phyloP scores from a whole-genome alignment of 2,888 invertebrate genomes.

The Chironomus tentans region DNA sequence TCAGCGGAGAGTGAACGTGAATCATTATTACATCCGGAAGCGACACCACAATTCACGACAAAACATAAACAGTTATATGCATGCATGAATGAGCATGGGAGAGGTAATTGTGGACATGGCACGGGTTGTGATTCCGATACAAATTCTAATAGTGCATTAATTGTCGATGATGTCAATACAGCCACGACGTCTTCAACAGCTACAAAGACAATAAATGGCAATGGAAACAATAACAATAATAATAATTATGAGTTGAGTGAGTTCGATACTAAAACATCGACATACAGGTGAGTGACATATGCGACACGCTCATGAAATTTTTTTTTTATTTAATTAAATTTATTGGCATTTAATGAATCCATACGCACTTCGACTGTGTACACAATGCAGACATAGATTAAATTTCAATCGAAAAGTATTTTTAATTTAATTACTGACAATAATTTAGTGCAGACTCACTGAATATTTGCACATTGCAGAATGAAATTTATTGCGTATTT shows the following conservation, averaged over 20 bases:
- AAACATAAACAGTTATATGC: constrained; percentile 31
- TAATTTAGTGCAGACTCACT: too few relatives aligned
- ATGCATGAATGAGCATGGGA: constrained; percentile 27
- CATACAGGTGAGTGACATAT: constrained; percentile 30
- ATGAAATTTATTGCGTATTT: too few relatives aligned
- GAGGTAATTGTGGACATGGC: not conserved
- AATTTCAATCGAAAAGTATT: too few relatives aligned
- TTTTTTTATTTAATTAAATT: too few relatives aligned
- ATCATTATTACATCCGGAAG: constrained; percentile 31
- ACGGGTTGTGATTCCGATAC: constrained; percentile 45
- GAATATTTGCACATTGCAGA: too few relatives aligned
- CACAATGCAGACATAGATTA: too few relatives aligned
- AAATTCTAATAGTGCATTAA: constrained; percentile 49
- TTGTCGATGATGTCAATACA: constrained; percentile 41
- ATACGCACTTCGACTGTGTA: too few relatives aligned
- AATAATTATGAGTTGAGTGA: constrained; percentile 68
- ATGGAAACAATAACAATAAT: constrained; percentile 52
- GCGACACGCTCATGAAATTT: not conserved
- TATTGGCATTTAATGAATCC: too few relatives aligned
- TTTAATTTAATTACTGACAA: too few relatives aligned
- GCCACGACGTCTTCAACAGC: constrained; percentile 37
- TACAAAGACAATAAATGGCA: constrained; percentile 59
- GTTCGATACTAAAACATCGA: constrained; percentile 43
- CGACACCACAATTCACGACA: constrained; percentile 29
- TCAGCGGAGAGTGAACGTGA: constrained; percentile 33